Evolutionary conservation across 2,888 invertebrate species (phyloP), one percentile per base, ranked within the genome.

Genomic region (Ypsolopha scabrella): DNA sequence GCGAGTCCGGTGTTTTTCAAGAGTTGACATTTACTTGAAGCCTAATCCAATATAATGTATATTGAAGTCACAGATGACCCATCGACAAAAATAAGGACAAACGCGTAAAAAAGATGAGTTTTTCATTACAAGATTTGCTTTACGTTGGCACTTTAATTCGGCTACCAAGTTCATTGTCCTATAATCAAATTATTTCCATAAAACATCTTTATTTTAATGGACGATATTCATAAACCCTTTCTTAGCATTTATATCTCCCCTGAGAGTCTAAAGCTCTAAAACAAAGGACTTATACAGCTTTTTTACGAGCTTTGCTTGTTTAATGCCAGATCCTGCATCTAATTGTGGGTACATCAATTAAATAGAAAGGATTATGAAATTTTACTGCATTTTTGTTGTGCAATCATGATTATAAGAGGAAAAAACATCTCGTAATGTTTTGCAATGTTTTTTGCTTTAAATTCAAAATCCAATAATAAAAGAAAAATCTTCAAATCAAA

Each of bases 361-460:
- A 36, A 46, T 50, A 45, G 35, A 47, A 44, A 49, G 52, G 51
- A 52, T 54, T 54, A 52, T 52, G 52, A 52, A 52, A 36, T 11
- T 48, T 51, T 51, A 50, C 46, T 37, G 37, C 47, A 35, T 67
- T 68, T 68, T 63, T 70, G 68, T 63, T 68, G 70, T 68, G 70
- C 68, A 69, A 67, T 46, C 46, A 72, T 68, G 45, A 45, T 46
- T 53, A 38, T 46, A 39, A 39, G 2, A 39, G 39, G n/a, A 39
- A 39, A n/a, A 9, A 11, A 39, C 9, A 39, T n/a, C 3, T n/a
- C n/a, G n/a, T n/a, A n/a, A n/a, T n/a, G n/a, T n/a, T n/a, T n/a
- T n/a, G n/a, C n/a, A n/a, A n/a, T n/a, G n/a, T n/a, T n/a, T n/a
- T n/a, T n/a, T n/a, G n/a, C n/a, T n/a, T n/a, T n/a, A n/a, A n/a